Base-by-base conservation (phyloP, 2,113 vertebrate genomes). In the Thalassoma bifasciatum region DNA sequence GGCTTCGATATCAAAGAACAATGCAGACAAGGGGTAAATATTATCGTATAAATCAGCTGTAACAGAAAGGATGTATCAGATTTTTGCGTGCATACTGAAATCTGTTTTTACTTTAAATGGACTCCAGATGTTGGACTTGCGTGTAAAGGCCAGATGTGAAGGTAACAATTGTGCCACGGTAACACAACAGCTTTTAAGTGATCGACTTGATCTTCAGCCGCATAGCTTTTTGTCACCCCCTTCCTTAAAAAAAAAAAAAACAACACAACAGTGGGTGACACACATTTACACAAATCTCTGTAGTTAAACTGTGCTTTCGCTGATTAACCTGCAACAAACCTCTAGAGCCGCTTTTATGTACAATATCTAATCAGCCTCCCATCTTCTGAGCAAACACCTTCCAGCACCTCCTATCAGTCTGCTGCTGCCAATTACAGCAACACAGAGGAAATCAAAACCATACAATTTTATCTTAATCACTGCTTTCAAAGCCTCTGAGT, bases 361-460 rank as follows among this genome's bases (percentile, higher is more conserved):
- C 50, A 74, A 50, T 77, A 76, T 65, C 64, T 77, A 82, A 82
- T 84, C 84, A 87, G 70, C 42, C 50, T 74, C 65, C 71, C 63
- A 75, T 84, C 77, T 85, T 53, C 46, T 40, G 59, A 57, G 66
- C 72, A 77, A 83, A 84, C 66, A 67, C 66, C 80, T 77, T 71
- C 57, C 53, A 75, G 68, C 83, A 77, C 72, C 65, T 75, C 46
- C 66, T 73, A 56, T 82, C 34, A 66, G 47, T 78, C 66, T 44
- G 69, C 64, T 77, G 61, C 81, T 81, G 65, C 65, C 66, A 71
- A 46, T 81, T 72, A 69, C 44, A 51, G 54, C 57, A 73, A 38
- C 59, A 56, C 75, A 78, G 66, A 65, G 61, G 62, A 83, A 83
- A 85, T 52, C 59, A 74, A 65, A 75, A 66, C 50, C 74, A 77